These are phyloP conservation scores for Eupelmus urozonus DNA, from an alignment of 2,888 invertebrate species.

Conservation along the genomic window DNA sequence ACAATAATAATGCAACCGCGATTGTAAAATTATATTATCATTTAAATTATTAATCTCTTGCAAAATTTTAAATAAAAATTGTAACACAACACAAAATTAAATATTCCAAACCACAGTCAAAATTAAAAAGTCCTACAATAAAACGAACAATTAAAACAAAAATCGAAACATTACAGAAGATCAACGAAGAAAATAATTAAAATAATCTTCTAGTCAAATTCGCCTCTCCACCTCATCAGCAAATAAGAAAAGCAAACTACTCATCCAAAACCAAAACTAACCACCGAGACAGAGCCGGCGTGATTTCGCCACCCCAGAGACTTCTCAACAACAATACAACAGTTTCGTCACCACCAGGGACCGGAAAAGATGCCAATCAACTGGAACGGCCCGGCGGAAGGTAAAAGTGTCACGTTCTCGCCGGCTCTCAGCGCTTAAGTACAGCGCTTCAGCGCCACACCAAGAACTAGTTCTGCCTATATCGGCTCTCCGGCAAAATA, in stretches of 20 bases:
- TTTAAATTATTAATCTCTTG: too few species aligned
- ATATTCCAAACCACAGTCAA: too few species aligned
- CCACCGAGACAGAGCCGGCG: too few species aligned
- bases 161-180: neutral
- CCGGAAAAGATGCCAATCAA: conserved; percentile 39
- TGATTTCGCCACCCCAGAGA: neutral
- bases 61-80: too few species aligned
- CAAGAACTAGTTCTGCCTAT: conserved; percentile 57
- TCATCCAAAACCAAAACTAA: neutral
- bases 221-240: neutral
- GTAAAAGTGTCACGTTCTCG: conserved; percentile 55
- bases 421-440: conserved; percentile 46
- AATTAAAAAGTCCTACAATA: too few species aligned
- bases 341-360: neutral
- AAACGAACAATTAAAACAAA: too few species aligned
- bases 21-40: too few species aligned
- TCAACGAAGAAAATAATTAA: neutral
- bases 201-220: neutral
- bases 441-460: conserved; percentile 28
- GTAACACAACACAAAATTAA: too few species aligned
- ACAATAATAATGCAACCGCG: too few species aligned
- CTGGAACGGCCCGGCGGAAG: conserved; percentile 42
- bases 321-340: conserved; percentile 8
- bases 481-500: neutral
- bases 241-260: too few species aligned